phyloP scores from a whole-genome alignment of 2,113 vertebrate species.

The Phyllostomus hastatus region DNA sequence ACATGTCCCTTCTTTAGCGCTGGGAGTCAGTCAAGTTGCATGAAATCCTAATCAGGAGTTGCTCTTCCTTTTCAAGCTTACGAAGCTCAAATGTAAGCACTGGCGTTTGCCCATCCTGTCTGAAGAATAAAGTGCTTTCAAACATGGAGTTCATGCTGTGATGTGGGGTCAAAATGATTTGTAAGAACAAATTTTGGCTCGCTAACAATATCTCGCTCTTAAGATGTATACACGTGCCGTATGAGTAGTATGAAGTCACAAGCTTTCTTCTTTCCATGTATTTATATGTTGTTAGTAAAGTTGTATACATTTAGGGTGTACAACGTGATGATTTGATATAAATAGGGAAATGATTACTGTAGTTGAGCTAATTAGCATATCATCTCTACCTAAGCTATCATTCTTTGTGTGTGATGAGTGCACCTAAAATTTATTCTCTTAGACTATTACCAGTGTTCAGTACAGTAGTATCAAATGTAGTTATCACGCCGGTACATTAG shows the following conservation, averaged over 20 bases:
- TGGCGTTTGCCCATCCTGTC: neutral
- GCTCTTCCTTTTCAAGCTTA: slow-evolving; percentile 55
- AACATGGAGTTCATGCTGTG: too few species aligned
- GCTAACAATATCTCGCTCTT: neutral
- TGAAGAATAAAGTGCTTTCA: neutral
- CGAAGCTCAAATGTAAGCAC: neutral
- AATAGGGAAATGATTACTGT: neutral
- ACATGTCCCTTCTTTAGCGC: slow-evolving; percentile 59
- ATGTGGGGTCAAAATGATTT: neutral
- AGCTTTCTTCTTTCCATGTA: neutral
- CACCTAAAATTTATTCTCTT: neutral
- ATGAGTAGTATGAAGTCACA: neutral
- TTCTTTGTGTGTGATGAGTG: neutral
- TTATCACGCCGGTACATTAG: too few species aligned
- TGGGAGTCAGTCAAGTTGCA: slow-evolving; percentile 69
- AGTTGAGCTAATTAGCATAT: neutral
- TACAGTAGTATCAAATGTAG: neutral
- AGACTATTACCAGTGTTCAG: neutral
- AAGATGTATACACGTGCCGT: too few species aligned
- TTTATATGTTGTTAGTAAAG: neutral
- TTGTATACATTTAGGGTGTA: neutral
- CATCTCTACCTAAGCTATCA: neutral
- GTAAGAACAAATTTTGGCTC: neutral
- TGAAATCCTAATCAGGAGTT: slow-evolving; percentile 67
- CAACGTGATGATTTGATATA: neutral